These are phyloP conservation scores for Pogoniulus pusillus DNA, from an alignment of 2,797 vertebrate species.

Conservation along the genomic window DNA sequence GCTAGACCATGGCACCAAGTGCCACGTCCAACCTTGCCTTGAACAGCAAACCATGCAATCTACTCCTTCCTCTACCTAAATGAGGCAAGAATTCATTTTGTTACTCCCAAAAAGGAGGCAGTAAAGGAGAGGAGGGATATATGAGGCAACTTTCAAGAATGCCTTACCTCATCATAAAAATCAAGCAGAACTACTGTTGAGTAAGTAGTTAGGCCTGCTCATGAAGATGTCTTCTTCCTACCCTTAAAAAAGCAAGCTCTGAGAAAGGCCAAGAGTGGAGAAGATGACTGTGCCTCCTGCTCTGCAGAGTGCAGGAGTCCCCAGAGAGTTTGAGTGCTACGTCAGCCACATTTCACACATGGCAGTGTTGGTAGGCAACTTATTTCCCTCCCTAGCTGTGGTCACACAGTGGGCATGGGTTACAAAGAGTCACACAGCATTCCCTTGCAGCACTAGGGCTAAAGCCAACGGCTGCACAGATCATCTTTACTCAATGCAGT, in stretches of 20 bases:
- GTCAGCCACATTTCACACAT: neutral
- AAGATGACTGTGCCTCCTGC: neutral
- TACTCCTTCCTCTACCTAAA: neutral
- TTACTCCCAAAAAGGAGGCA: neutral
- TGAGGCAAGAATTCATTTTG: neutral
- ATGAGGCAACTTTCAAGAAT: neutral
- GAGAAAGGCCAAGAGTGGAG: neutral
- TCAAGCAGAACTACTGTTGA: neutral
- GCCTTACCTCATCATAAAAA: neutral
- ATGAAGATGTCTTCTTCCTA: neutral
- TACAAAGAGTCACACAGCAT: neutral
- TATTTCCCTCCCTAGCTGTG: neutral
- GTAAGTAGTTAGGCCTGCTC: neutral
- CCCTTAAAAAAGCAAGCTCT: neutral
- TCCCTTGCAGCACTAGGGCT: neutral
- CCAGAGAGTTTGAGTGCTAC: neutral
- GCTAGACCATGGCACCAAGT: too few relatives aligned
- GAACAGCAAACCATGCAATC: neutral
- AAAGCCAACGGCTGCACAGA: neutral
- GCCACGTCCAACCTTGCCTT: too few relatives aligned
- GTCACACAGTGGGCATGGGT: neutral
- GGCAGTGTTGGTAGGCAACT: neutral
- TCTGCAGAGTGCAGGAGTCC: neutral
- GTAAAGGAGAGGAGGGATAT: neutral
- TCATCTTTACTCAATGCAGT: neutral